phyloP scores from a whole-genome alignment of 2,888 invertebrate genomes.

The Troides aeacus region DNA sequence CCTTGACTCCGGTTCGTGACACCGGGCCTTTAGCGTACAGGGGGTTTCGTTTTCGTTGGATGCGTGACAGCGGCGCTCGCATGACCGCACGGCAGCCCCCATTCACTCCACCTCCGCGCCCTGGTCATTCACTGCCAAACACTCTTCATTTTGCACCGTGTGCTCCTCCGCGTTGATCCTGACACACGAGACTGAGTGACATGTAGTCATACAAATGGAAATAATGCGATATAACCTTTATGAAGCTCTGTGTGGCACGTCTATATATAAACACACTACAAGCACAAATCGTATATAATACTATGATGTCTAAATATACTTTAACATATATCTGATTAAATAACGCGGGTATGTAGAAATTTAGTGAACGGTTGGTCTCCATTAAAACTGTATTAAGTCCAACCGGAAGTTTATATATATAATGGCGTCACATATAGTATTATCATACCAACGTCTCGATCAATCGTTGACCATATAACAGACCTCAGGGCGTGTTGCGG shows the following conservation, averaged over 20 bases:
- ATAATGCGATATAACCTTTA: too few relatives aligned
- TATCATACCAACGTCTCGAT: neutral
- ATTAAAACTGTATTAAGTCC: slow-evolving; percentile 42
- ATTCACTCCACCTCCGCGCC: slow-evolving; percentile 36
- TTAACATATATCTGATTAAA: too few relatives aligned
- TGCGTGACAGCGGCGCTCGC: slow-evolving; percentile 42
- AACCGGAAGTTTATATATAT: neutral
- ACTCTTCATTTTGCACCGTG: slow-evolving; percentile 41
- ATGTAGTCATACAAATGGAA: too few relatives aligned
- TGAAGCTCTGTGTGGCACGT: too few relatives aligned
- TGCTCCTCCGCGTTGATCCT: too few relatives aligned
- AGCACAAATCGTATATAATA: too few relatives aligned
- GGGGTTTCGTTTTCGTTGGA: slow-evolving; percentile 41
- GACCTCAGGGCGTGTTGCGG: too few relatives aligned
- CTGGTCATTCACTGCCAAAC: slow-evolving; percentile 45
- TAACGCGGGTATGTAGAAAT: too few relatives aligned
- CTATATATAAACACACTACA: too few relatives aligned
- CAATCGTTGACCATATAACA: too few relatives aligned
- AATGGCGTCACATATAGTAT: neutral
- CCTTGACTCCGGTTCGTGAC: slow-evolving; percentile 39
- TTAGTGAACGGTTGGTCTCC: slow-evolving; percentile 27
- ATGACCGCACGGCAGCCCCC: slow-evolving; percentile 46
- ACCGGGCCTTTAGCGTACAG: slow-evolving; percentile 34
- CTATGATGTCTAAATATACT: too few relatives aligned
- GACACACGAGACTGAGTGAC: too few relatives aligned